Base-by-base conservation (phyloP, 2,113 vertebrate species). In the Fulmarus glacialis region DNA sequence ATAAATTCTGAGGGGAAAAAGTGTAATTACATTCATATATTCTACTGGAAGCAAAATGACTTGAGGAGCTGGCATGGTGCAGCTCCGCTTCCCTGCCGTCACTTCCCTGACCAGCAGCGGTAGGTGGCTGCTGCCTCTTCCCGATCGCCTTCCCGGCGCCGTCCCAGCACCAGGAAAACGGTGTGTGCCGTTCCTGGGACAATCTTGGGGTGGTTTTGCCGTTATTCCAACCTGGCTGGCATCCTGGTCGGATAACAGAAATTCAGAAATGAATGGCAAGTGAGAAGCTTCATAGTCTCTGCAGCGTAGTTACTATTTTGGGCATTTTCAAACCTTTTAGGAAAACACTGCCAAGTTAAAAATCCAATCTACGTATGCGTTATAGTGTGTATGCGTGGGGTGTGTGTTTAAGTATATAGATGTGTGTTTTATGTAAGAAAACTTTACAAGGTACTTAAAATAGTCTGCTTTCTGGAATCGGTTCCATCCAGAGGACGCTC, bases 401-500 rank as follows among this genome's bases (percentile, higher is more conserved):
- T 1, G 45, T 5, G 50, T 38, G 85, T n/a, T 30, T 45, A 5
- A 56, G 74, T 6, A 7, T 4, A 9, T 5, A 7, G 81, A 29
- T 48, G 86, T 21, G 82, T 34, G 91, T 0, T 88, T 95, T 88
- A 71, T 93, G 85, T 62, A 52, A 93, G 68, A 23, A 56, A 84
- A 84, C 96, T 87, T 82, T 60, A 42, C 36, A n/a, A 68, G 77
- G 77, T 2, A 0, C 81, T 38, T 11, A 29, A 89, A 94, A 89
- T 83, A 91, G 43, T 1, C 84, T 4, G 2, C 55, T 47, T 77
- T 21, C 81, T 50, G 81, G 24, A 16, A 18, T 4, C 27, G 1
- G 12, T 11, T 42, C 52, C 87, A 32, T 9, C 32, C 92, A 14
- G 79, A 58, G 82, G 82, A 79, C 5, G 50, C 30, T n/a, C 6